A percentile compares a stretch with the other conserved stretches of the same genome.
Evolutionary conservation across 2,797 vertebrate species (phyloP).

Genomic region (Vultur gryphus): DNA sequence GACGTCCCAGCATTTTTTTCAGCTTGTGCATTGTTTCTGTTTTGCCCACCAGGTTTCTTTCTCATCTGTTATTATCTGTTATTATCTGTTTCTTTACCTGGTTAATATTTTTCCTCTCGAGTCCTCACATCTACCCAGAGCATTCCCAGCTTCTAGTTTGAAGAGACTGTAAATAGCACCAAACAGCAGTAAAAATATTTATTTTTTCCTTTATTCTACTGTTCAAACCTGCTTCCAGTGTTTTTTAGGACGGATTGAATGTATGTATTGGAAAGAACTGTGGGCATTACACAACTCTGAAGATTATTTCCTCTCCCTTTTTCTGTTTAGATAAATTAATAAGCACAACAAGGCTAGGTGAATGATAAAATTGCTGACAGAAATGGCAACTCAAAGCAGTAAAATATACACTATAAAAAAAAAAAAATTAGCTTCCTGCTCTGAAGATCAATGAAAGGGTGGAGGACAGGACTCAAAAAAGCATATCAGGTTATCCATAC

Average conservation of each 20-base stretch:
- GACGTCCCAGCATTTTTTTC: neutral
- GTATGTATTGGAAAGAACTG: neutral
- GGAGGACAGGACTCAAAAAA: neutral
- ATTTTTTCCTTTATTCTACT: neutral
- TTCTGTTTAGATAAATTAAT: neutral
- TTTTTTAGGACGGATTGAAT: neutral
- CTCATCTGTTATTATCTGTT: neutral
- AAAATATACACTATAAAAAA: neutral
- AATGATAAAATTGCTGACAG: neutral
- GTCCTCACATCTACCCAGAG: neutral
- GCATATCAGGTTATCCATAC: neutral
- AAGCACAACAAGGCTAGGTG: neutral
- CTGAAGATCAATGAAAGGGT: neutral
- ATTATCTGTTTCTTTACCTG: neutral
- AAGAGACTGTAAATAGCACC: neutral
- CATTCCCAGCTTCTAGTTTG: neutral
- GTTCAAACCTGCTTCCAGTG: neutral
- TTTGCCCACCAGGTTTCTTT: neutral
- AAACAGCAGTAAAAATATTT: neutral
- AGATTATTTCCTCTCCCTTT: neutral
- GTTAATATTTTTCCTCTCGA: neutral
- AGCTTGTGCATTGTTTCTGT: neutral
- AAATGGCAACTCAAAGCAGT: slow-evolving; percentile 13
- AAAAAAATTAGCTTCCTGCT: neutral
- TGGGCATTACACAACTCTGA: neutral